A percentile compares a stretch with the other conserved stretches of the same genome.
Conservation (phyloP, 2,888 invertebrate species). For the Hypercompe scribonia region DNA sequence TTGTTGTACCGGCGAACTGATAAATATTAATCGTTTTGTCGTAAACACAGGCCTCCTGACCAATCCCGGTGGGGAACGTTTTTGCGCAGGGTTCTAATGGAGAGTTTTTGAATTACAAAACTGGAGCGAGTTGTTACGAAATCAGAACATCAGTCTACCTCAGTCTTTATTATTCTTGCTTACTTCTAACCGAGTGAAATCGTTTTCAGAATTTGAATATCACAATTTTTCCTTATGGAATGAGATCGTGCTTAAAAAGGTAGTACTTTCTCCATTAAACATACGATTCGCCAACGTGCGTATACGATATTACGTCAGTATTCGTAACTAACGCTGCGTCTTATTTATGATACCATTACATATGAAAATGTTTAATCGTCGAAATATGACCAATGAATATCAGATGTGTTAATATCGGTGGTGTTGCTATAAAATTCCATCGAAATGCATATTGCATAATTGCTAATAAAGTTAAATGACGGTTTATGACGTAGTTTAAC, state of each 20-base stretch:
- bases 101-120: conserved; percentile 66
- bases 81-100: conserved; percentile 60
- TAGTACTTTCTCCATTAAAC: conserved; percentile 67
- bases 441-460: conserved; percentile 33
- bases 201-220: conserved; percentile 67
- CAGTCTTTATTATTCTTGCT: conserved; percentile 60
- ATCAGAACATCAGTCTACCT: conserved; percentile 57
- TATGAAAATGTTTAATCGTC: conserved; percentile 20
- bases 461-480: conserved; percentile 17
- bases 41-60: conserved; percentile 59
- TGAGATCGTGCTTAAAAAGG: conserved; percentile 69
- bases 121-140: conserved; percentile 61
- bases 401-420: conserved; percentile 26
- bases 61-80: conserved; percentile 57
- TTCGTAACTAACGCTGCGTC: conserved; percentile 21
- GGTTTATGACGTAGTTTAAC: conserved; percentile 15
- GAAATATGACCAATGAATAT: conserved; percentile 31
- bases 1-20: conserved; percentile 70
- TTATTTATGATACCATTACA: conserved; percentile 25
- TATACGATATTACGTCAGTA: conserved; percentile 56
- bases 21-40: conserved; percentile 74
- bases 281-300: conserved; percentile 59
- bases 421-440: conserved; percentile 31
- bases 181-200: conserved; percentile 65
- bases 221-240: conserved; percentile 65